phyloP scores from a whole-genome alignment of 2,113 vertebrate genomes.

The Phaethornis superciliosus region DNA sequence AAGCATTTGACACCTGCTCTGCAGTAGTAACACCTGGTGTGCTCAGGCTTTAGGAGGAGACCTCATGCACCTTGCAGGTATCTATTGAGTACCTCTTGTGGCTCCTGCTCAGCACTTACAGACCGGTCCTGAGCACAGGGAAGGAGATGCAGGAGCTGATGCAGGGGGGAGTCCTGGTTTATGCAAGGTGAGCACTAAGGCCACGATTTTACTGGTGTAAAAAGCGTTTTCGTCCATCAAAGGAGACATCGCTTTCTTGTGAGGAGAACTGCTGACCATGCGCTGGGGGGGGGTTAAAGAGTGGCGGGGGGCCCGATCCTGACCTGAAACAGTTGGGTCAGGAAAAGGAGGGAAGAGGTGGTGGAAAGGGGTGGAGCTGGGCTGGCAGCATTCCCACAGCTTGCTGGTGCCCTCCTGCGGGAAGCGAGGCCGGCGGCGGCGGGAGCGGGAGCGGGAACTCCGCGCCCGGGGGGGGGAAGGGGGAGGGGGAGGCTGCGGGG shows the following conservation, averaged over 20 bases:
- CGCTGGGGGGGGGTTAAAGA: neutral
- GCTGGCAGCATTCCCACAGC: neutral
- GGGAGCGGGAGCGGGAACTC: too few species aligned
- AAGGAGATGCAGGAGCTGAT: neutral
- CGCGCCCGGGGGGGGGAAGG: too few species aligned
- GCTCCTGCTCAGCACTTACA: neutral
- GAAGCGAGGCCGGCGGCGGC: neutral
- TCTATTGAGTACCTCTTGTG: too few species aligned
- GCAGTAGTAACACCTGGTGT: neutral
- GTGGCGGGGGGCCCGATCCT: neutral
- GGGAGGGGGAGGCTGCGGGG: neutral
- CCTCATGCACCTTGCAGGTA: neutral
- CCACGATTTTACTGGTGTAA: neutral
- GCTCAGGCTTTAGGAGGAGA: neutral
- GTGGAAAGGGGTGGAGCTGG: neutral
- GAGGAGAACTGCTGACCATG: neutral
- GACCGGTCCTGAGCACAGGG: neutral
- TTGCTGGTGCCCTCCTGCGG: neutral
- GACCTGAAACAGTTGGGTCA: neutral
- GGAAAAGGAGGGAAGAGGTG: neutral
- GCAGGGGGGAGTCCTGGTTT: accelerated
- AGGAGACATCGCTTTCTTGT: accelerated
- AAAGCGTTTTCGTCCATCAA: neutral
- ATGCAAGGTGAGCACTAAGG: neutral
- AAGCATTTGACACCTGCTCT: neutral